Evolutionary conservation across 1,140 invertebrate genomes (phyloP), one percentile per base, ranked within the genome.

Genomic region (Ridgeia piscesae): DNA sequence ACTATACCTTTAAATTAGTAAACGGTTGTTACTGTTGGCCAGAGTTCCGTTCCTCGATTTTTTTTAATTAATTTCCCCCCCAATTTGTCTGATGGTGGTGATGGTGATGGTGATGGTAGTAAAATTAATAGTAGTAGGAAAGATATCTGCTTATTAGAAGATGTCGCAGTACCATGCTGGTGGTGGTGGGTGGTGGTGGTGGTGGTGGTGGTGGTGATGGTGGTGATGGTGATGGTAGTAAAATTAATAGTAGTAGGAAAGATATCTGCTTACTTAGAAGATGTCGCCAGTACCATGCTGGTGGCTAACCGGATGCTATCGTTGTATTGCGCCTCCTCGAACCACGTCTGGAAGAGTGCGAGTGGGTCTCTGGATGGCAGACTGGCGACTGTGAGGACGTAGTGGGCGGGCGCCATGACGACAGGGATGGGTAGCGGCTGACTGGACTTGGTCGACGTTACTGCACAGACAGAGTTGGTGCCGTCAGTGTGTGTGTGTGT

Each of bases 271-370:
- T 42, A 90, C 89, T 90, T 90, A 14, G 89, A 90, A 2, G 89
- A 34, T 33, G 89, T 90, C 17, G 89, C 89, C 21, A 90, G 35
- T 34, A 42, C 34, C 89, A 90, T 90, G n/a, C 89, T 90, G 34
- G 89, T 90, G 35, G 89, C 89, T 33, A 90, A 42, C 34, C 35
- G 89, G 35, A 90, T 90, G 17, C 89, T 42, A 27, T 90, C 89
- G 34, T 34, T 34, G 89, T 90, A 90, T n/a, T 90, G 89, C 33
- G 89, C 89, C 35, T 90, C 89, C 35, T 90, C 89, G n/a, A 90
- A 90, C 89, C 89, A 90, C 35, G 31, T 14, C 89, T 90, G 89
- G 89, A 90, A 90, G 34, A 90, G 89, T 33, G 89, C 31, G 34
- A 90, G 35, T 14, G 89, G 89, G 34, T 90, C 89, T 90, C 0